Conservation (phyloP, 2,888 invertebrate species). For the Kuschelorhynchus macadamiae region DNA sequence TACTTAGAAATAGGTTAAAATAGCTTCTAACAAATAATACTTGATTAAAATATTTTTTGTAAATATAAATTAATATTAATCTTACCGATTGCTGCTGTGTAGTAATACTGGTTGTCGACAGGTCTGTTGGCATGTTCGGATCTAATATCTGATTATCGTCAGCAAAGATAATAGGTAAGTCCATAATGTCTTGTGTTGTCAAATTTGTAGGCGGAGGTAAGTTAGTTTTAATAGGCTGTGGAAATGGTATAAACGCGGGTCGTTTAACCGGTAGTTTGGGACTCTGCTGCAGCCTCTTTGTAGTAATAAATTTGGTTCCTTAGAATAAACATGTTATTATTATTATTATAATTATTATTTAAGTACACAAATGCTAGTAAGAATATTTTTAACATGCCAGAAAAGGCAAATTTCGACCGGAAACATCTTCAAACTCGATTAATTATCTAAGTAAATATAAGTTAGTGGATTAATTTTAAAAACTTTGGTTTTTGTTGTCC, state of each 20-base stretch:
- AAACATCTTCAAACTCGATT: too few relatives aligned
- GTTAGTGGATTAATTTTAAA: too few relatives aligned
- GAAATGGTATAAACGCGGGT: conserved; percentile 27
- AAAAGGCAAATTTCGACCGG: too few relatives aligned
- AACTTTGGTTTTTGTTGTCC: too few relatives aligned
- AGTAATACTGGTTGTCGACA: conserved; percentile 32
- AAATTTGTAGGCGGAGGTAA: conserved; percentile 68
- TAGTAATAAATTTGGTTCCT: conserved; percentile 22
- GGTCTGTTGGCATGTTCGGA: conserved; percentile 49
- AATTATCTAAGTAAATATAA: too few relatives aligned
- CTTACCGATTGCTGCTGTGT: conserved; percentile 31
- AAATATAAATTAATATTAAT: too few relatives aligned
- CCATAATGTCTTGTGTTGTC: conserved; percentile 73
- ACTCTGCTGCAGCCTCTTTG: conserved; percentile 13
- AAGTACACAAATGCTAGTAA: conserved; percentile 2
- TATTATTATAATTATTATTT: neutral
- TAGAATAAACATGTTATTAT: conserved; percentile 8
- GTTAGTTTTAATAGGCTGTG: conserved; percentile 49
- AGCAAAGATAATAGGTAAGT: conserved; percentile 78
- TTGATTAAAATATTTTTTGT: too few relatives aligned
- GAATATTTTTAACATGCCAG: too few relatives aligned
- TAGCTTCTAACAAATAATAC: too few relatives aligned
- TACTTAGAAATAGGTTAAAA: too few relatives aligned
- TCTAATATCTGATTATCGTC: conserved; percentile 70
- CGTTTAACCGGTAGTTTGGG: conserved; percentile 25